Conservation (phyloP, 2,888 invertebrate genomes). For the Volucella inflata region DNA sequence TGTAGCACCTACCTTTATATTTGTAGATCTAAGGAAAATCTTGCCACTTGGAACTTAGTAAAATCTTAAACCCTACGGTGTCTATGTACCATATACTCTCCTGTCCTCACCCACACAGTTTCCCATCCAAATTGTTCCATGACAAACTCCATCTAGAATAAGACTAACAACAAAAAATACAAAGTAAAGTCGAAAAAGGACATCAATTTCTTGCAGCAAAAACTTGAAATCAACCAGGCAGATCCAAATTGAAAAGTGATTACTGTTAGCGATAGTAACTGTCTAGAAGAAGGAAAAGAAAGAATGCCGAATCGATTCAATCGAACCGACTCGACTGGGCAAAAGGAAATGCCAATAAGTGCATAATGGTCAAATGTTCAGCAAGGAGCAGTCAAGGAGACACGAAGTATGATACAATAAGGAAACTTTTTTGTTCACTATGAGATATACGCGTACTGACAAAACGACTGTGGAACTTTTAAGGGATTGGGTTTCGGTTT, state of each 20-base stretch:
- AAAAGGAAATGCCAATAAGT: slow-evolving; percentile 20
- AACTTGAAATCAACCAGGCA: slow-evolving; percentile 60
- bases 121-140: too few species aligned
- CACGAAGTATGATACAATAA: slow-evolving; percentile 9
- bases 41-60: too few species aligned
- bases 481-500: neutral
- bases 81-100: too few species aligned
- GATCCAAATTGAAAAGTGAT: slow-evolving; percentile 71
- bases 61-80: too few species aligned
- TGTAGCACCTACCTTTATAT: too few species aligned
- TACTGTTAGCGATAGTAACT: slow-evolving; percentile 26
- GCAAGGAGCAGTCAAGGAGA: neutral
- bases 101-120: too few species aligned
- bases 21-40: too few species aligned
- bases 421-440: slow-evolving; percentile 10
- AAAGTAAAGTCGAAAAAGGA: neutral
- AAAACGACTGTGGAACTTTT: slow-evolving; percentile 11
- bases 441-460: neutral
- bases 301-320: neutral
- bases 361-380: slow-evolving; percentile 24
- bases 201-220: slow-evolving; percentile 24
- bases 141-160: neutral
- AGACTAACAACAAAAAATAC: neutral
- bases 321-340: neutral
- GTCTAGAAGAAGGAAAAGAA: neutral